Evolutionary conservation across 2,797 vertebrate genomes (phyloP), one percentile per base, ranked within the genome.

Genomic region (Chelidonichthys spinosus): DNA sequence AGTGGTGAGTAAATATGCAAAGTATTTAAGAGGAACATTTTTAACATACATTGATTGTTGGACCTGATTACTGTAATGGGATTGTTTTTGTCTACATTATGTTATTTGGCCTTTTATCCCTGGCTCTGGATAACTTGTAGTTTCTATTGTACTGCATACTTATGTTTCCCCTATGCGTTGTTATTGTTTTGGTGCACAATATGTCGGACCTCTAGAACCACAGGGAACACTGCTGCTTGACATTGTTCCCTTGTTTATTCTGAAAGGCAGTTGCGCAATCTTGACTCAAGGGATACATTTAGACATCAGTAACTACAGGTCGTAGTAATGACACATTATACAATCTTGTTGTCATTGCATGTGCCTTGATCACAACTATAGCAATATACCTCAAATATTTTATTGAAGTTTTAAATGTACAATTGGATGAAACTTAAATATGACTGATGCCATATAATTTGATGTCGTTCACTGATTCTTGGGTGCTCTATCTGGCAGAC

Each of bases 401-500:
- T 11, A 44, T 15, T 56, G 1, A 40, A 18, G 10, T 35, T 64
- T 58, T 1, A 11, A 8, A 14, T 52, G 6, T 59, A 33, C 15
- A 50, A 7, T 61, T 4, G 60, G 14, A 52, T 69, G 3, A 42
- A 55, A 11, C 4, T 13, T 44, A 39, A 42, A 44, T 54, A 9
- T 52, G n/a, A 49, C n/a, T 37, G 5, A 39, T 52, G 14, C 3
- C 15, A 42, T 61, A 14, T 56, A 0, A 17, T 66, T 60, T 56
- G 2, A 68, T 36, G 7, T 53, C 66, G 3, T 50, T 43, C 35
- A 32, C 39, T 43, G 40, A 53, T 68, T 72, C 10, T 43, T 74
- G 52, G 62, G 33, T 71, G n/a, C n/a, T n/a, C n/a, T n/a, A 17
- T 52, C 47, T 66, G 52, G 6, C 65, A 63, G 65, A 72, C 52